Evolutionary conservation across 2,888 invertebrate species (phyloP), one percentile per base, ranked within the genome.

Genomic region (Agriotes lineatus): DNA sequence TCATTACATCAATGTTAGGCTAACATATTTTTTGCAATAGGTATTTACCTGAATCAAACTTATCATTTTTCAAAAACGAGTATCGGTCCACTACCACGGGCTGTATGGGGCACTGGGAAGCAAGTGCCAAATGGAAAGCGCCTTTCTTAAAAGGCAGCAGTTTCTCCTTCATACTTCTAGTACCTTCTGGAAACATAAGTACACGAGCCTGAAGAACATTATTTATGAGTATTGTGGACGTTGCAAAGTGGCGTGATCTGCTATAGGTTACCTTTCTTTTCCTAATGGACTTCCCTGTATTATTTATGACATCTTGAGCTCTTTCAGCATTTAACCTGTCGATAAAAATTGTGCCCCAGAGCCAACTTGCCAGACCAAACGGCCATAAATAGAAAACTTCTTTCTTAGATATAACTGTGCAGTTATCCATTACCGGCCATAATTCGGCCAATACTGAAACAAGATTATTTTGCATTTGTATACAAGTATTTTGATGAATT

Each of bases 71-170:
- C 60, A 93, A 84, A 81, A 92, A 93, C 75, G 91, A 89, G 83
- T 96, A 97, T 79, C 91, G 89, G 5, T 95, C 96, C 66, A 96
- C 91, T 19, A 96, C 94, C 0, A 97, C 90, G 0, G 97, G 97
- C 79, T 96, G 93, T 70, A 97, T 91, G 2, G 96, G 95, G 69
- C 94, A 90, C 79, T 90, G 90, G 3, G 94, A 92, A 73, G 91
- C 90, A 71, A 96, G 86, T 0, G 98, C 97, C 72, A 97, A 90
- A 84, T 97, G 96, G 86, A 99, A 98, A 2, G 96, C 96, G 6
- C 97, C 97, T 82, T 97, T 98, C 82, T 98, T 96, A 84, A 98
- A 97, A 0, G 96, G 95, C 76, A 96, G 84, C 78, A 98, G 85
- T 20, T 89, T 88, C 25, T 91, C 92, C 1, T 88, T 89, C n/a